A percentile compares a stretch with the other conserved stretches of the same genome.
Conservation (phyloP, 37 sponge, comb jelly and placozoan species). For the Hexactinellida sp. region DNA sequence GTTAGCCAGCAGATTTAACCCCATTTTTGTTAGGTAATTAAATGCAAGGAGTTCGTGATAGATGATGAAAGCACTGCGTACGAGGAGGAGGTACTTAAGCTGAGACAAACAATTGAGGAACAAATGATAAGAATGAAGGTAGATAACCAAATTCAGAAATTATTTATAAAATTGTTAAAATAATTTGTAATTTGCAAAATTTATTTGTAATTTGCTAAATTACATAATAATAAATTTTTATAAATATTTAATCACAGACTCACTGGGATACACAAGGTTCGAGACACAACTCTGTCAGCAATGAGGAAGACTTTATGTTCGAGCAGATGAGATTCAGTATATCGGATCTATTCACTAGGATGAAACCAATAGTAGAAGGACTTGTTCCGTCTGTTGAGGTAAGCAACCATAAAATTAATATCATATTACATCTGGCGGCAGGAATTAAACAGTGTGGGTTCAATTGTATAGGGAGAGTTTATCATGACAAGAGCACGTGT, state of each 20-base stretch:
- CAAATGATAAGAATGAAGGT: slow-evolving; percentile 9
- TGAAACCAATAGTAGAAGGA: not conserved
- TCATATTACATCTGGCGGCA: no score
- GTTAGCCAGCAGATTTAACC: no score
- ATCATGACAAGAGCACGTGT: not conserved
- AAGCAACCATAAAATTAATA: no score
- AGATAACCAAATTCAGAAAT: not conserved
- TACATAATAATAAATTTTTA: not conserved
- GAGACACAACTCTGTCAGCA: not conserved
- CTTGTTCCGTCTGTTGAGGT: not conserved
- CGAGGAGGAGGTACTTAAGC: not conserved
- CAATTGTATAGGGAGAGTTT: not conserved
- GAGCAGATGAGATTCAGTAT: not conserved
- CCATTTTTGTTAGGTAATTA: no score
- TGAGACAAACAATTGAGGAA: not conserved
- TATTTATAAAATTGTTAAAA: not conserved
- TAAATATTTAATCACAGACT: not conserved
- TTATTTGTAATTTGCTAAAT: no score
- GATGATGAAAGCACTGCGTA: not conserved
- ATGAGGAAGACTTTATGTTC: not conserved
- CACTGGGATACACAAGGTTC: not conserved
- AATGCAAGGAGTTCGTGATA: no score
- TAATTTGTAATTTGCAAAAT: no score
- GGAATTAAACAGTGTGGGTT: not conserved
- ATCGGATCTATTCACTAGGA: not conserved